These are phyloP conservation scores for Steatornis caripensis DNA, from an alignment of 2,113 vertebrate genomes.

Conservation along the genomic window DNA sequence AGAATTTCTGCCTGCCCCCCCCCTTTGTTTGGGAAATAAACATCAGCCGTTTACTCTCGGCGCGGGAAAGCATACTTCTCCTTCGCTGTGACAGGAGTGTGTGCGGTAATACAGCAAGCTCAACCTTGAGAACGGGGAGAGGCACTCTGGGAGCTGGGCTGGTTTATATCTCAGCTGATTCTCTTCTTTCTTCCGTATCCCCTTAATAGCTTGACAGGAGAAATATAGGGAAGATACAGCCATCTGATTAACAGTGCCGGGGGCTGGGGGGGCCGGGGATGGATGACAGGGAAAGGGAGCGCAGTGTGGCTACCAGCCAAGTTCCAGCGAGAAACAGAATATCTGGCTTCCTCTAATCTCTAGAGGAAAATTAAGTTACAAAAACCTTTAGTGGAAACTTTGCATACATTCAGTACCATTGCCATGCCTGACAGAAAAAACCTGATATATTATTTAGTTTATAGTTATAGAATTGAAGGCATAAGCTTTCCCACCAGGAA, in stretches of 20 bases:
- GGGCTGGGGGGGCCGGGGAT: conserved; percentile 1
- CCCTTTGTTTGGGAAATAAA: background rate
- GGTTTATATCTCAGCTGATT: conserved; percentile 60
- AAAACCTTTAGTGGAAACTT: conserved; percentile 69
- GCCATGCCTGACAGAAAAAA: conserved; percentile 52
- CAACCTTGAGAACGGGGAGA: conserved; percentile 24
- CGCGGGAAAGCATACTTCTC: background rate
- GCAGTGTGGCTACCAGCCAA: conserved; percentile 64
- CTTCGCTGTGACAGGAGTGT: background rate
- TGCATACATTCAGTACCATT: conserved; percentile 53
- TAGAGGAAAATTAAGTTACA: conserved; percentile 71
- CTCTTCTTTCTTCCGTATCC: conserved; percentile 43
- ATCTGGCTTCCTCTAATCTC: conserved; percentile 71
- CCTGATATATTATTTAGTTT: conserved; percentile 68
- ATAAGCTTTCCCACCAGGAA: conserved; percentile 28
- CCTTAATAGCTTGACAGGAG: conserved; percentile 67
- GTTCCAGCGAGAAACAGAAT: conserved; percentile 69
- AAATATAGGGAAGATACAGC: conserved; percentile 63
- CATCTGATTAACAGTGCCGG: conserved; percentile 61
- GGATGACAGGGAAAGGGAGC: conserved; percentile 48
- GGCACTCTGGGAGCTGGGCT: conserved; percentile 18
- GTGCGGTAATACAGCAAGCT: background rate
- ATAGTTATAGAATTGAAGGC: conserved; percentile 59
- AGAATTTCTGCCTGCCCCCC: background rate
- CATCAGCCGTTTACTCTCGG: background rate